Conservation (phyloP, 2,888 invertebrate genomes). For the Aromia moschata region DNA sequence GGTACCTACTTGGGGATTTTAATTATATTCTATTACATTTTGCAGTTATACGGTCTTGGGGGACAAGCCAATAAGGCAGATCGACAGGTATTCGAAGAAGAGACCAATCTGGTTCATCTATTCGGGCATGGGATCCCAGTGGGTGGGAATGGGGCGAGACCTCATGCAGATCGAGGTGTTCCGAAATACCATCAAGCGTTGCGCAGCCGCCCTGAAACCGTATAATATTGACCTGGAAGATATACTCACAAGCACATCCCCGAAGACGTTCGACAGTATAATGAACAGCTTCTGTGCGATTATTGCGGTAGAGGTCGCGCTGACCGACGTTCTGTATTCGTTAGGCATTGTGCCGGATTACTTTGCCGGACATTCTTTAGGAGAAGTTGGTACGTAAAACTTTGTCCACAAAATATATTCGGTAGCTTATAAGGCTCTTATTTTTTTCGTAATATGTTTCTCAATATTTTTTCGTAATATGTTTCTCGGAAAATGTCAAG, state of each 20-base stretch:
- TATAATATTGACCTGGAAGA: conserved; percentile 66
- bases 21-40: too few species aligned
- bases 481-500: too few species aligned
- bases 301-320: conserved; percentile 73
- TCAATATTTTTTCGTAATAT: too few species aligned
- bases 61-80: conserved; percentile 34
- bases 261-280: conserved; percentile 64
- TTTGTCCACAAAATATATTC: too few species aligned
- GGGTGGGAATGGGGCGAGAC: conserved; percentile 71
- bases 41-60: conserved; percentile 39
- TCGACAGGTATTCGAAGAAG: conserved; percentile 15
- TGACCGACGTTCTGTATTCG: conserved; percentile 82
- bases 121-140: conserved; percentile 76
- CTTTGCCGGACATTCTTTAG: conserved; percentile 92
- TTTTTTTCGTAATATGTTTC: too few species aligned
- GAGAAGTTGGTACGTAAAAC: conserved; percentile 76
- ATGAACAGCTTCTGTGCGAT: conserved; percentile 69
- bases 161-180: conserved; percentile 70
- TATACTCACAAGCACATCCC: conserved; percentile 64
- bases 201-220: conserved; percentile 64
- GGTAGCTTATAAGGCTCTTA: too few species aligned
- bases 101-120: conserved; percentile 72
- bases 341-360: conserved; percentile 86
- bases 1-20: too few species aligned
- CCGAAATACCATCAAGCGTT: conserved; percentile 66